Percentiles rank a stretch among this genome's conserved stretches.
Conservation (phyloP, 2,888 invertebrate species). For the Heliconius cydno region DNA sequence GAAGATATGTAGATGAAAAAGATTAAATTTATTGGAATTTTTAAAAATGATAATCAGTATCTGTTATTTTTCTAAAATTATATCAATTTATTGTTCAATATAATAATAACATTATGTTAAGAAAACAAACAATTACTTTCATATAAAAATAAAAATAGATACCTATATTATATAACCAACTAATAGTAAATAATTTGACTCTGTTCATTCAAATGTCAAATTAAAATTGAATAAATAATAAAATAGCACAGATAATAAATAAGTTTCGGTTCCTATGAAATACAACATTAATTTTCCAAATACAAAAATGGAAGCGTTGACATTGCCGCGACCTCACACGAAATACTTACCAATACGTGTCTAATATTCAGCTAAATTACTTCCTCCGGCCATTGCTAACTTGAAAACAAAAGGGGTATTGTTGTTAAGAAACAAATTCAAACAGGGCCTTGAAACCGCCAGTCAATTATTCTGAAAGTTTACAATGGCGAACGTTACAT, state of each 20-base stretch:
- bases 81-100: background rate
- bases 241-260: background rate
- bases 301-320: constrained; percentile 39
- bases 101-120: background rate
- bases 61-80: background rate
- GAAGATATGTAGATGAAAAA: background rate
- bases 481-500: constrained; percentile 38
- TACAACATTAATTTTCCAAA: constrained; percentile 27
- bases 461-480: constrained; percentile 44
- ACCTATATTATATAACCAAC: background rate
- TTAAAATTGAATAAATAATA: background rate
- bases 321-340: constrained; percentile 72
- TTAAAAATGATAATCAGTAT: background rate
- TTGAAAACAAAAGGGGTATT: constrained; percentile 62
- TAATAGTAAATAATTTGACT: background rate
- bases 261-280: background rate
- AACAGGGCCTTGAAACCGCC: constrained; percentile 46
- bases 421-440: constrained; percentile 46
- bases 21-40: constrained; percentile 16
- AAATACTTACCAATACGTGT: constrained; percentile 71
- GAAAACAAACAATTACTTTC: background rate
- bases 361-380: constrained; percentile 75
- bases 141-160: background rate
- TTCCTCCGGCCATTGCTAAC: constrained; percentile 66
- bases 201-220: background rate